Evolutionary conservation across 2,113 vertebrate genomes (phyloP), one percentile per base, ranked within the genome.

Genomic region (Morphnarchus princeps): DNA sequence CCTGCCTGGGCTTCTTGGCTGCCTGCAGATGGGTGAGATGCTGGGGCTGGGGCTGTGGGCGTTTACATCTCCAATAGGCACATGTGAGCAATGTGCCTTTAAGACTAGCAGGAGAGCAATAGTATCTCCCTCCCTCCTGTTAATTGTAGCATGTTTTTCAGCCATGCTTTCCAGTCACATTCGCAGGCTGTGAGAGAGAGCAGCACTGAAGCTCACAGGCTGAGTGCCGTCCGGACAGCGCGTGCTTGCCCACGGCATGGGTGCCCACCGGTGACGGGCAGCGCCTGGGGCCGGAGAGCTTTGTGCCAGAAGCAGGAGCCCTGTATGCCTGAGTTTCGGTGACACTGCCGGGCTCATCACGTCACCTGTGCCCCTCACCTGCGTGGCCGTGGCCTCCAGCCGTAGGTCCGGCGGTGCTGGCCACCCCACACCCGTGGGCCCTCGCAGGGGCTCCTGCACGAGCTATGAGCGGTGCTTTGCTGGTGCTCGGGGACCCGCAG

Each of bases 121-220:
- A 93, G 89, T 95, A 95, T 96, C 97, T 93, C 97, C 97, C 97
- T 96, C 97, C 97, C 97, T 95, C 96, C 92, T 54, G 95, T 95
- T 97, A 96, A 97, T 97, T 97, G 96, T 97, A 95, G 87, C 91
- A 82, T 97, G 93, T 96, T 95, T 87, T 95, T 94, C 97, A 95
- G 96, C 96, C 93, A 36, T 91, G 95, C 97, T 97, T 95, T 95
- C 96, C 97, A 97, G 96, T 97, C 97, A 96, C 97, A 97, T 95
- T 97, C 84, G 61, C 97, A 85, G 94, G 81, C 95, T 87, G 94
- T 49, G 77, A 71, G 94, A 69, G 62, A 74, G 81, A 95, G 94
- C 96, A 15, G 93, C 1, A 32, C 94, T 62, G 81, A 16, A 74
- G 87, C 91, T 70, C 2, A 15, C 42, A 3, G 2, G 58, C 87